A percentile compares a stretch with the other conserved stretches of the same genome.
These are phyloP conservation scores for Chirona hameri DNA, from an alignment of 2,888 invertebrate genomes.

Conservation along the genomic window DNA sequence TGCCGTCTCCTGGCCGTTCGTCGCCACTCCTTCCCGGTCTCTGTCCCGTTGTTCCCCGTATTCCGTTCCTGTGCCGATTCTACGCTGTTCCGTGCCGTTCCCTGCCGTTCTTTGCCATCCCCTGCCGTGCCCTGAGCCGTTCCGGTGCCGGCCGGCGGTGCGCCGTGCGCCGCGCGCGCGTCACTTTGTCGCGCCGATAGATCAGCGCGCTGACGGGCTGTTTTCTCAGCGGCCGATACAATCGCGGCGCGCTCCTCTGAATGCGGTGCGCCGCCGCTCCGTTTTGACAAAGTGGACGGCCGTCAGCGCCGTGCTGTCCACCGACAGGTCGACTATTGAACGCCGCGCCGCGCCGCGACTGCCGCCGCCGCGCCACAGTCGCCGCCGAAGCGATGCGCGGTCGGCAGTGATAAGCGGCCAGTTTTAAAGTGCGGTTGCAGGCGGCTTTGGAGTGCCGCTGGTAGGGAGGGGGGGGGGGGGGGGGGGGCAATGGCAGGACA, in stretches of 20 bases:
- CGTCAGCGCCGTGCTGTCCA: not conserved
- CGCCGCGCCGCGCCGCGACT: no score
- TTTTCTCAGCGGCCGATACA: not conserved
- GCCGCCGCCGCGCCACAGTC: no score
- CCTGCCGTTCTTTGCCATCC: no score
- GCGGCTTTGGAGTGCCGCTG: not conserved
- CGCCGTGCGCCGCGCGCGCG: not conserved
- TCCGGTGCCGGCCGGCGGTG: not conserved
- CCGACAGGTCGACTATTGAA: not conserved
- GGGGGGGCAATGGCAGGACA: not conserved
- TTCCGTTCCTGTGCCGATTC: no score
- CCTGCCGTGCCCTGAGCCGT: no score
- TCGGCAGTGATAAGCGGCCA: not conserved
- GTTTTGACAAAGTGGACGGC: conserved; percentile 27
- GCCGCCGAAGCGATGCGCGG: not conserved
- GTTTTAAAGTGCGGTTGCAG: not conserved
- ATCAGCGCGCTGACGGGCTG: not conserved
- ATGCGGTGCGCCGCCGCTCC: not conserved
- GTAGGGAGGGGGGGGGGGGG: no score
- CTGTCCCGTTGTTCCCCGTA: no score
- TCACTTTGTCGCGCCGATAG: not conserved
- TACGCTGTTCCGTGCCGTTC: no score
- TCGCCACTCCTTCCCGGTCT: no score
- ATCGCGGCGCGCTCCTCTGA: not conserved
- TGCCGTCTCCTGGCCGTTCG: no score